Evolutionary conservation across 2,113 vertebrate species (phyloP).

Genomic region (Lipotes vexillifer): DNA sequence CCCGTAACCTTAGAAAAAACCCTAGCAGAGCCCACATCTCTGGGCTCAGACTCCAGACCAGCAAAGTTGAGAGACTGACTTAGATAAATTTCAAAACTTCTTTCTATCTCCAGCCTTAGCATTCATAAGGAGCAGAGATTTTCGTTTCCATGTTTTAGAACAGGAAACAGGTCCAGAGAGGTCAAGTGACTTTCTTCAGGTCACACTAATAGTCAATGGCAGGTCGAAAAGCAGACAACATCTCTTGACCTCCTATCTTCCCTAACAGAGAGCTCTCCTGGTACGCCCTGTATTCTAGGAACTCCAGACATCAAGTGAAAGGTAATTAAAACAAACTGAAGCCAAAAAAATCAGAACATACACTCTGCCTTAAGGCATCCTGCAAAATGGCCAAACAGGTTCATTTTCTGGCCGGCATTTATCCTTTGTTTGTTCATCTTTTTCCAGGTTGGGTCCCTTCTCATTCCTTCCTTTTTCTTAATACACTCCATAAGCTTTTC

Average conservation of each 20-base stretch:
- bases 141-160: neutral
- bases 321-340: neutral
- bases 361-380: neutral
- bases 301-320: neutral
- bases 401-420: neutral
- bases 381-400: neutral
- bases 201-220: neutral
- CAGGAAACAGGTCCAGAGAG: neutral
- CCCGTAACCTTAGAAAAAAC: neutral
- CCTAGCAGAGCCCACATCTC: neutral
- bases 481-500: neutral
- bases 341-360: neutral
- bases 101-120: neutral
- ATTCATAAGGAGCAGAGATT: neutral
- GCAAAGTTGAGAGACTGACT: neutral
- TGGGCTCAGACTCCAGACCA: neutral
- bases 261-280: neutral
- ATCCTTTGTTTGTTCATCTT: neutral
- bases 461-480: neutral
- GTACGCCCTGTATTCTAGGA: neutral
- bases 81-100: neutral
- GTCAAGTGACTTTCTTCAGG: neutral
- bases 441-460: neutral
- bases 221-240: neutral
- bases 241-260: neutral